Base-by-base conservation (phyloP, 2,113 vertebrate species). In the Dipodomys ordii region DNA sequence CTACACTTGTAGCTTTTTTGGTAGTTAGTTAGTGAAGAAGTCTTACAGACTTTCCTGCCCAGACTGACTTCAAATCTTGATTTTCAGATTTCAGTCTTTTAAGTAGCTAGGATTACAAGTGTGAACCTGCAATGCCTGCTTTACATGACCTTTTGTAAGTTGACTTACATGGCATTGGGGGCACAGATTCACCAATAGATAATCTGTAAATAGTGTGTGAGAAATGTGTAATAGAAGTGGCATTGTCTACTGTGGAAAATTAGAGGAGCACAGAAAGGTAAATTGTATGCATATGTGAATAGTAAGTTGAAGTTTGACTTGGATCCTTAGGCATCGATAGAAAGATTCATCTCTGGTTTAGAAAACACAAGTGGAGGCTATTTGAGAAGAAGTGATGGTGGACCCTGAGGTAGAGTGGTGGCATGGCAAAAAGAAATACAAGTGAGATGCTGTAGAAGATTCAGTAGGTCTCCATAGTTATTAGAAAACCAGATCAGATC, bases 261-360 rank as follows among this genome's bases (percentile, higher is more conserved):
- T 68, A 78, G 35, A 79, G 25, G 32, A 68, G 23, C 53, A 87
- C 16, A 32, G 62, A 87, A 94, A 68, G 69, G 64, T 72, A 92
- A 85, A 89, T 77, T 91, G 15, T 93, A n/a, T 69, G 49, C 65
- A 93, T 30, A 74, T n/a, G 83, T 87, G 44, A 96, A 69, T 83
- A 30, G 74, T 22, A 23, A 15, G 23, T 9, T 69, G 28, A 90
- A 65, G 22, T 80, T 71, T 92, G 79, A 39, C 89, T 57, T 85
- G 9, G 19, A 79, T 35, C 67, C 23, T 90, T 87, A 73, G 30
- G 65, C 25, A 87, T 69, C 91, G 53, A 27, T 19, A 67, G 18
- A 67, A 87, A 92, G 35, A 83, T 76, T 87, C 46, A 74, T 65
- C 53, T 89, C 30, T 87, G 72, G 20, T 62, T 90, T 80, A 60